A percentile compares a stretch with the other conserved stretches of the same genome.
Evolutionary conservation across 2,888 invertebrate genomes (phyloP).

Genomic region (Polyommatus icarus): DNA sequence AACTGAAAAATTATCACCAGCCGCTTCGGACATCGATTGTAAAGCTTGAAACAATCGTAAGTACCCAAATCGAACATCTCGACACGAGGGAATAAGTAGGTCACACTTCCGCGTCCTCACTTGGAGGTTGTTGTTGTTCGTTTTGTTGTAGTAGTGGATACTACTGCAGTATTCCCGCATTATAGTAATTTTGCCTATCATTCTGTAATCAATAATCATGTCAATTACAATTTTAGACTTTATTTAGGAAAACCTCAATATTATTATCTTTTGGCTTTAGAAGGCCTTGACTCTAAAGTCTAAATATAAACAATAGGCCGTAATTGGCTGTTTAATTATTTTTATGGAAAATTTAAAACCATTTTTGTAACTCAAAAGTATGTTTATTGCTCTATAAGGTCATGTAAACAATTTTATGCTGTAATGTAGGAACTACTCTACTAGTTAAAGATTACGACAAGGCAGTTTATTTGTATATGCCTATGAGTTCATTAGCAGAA

Average conservation of each 20-base stretch:
- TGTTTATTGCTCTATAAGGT: neutral
- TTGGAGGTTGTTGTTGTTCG: slow-evolving; percentile 46
- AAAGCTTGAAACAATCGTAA: slow-evolving; percentile 52
- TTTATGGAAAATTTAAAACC: neutral
- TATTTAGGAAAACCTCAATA: neutral
- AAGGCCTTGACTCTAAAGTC: neutral
- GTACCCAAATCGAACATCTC: slow-evolving; percentile 21
- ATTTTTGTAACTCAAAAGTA: neutral
- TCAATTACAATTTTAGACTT: neutral
- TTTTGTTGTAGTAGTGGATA: slow-evolving; percentile 29
- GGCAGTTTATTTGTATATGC: neutral
- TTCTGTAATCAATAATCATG: neutral
- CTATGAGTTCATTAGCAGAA: slow-evolving; percentile 3
- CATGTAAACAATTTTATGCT: neutral
- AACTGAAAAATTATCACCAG: slow-evolving; percentile 45
- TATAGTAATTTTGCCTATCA: neutral
- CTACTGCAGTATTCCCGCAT: neutral
- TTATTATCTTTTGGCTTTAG: neutral
- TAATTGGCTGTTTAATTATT: neutral
- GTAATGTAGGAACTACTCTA: neutral
- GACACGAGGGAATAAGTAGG: slow-evolving; percentile 55
- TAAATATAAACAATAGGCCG: neutral
- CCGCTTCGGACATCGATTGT: slow-evolving; percentile 64
- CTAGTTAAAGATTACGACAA: neutral
- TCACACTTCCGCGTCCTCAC: slow-evolving; percentile 73